Percentiles rank a stretch among this genome's conserved stretches.
Conservation (phyloP, 1,140 invertebrate genomes). For the Cotesia vestalis region DNA sequence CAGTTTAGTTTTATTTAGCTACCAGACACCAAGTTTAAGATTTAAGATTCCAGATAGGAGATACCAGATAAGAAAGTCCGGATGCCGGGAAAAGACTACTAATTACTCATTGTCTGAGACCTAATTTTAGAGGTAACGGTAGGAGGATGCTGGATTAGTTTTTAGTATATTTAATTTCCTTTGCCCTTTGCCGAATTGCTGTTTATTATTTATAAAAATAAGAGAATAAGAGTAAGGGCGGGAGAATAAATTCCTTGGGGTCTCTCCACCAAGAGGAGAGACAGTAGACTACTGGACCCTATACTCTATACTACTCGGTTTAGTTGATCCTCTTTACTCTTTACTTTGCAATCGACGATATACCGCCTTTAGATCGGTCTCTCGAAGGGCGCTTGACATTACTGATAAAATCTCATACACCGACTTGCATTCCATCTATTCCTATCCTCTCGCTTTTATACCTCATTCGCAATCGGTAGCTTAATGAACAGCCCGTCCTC, state of each 20-base stretch:
- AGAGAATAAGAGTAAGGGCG: slow-evolving; percentile 12
- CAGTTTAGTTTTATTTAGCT: not conserved
- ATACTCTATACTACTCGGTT: not conserved
- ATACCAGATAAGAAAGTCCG: no score
- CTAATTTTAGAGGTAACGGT: no score
- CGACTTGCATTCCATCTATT: slow-evolving; percentile 32
- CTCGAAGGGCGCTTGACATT: slow-evolving; percentile 32
- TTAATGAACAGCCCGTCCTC: slow-evolving; percentile 26
- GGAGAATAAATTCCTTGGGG: slow-evolving; percentile 20
- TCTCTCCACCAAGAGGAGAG: not conserved
- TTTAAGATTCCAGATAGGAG: no score
- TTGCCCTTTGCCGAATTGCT: no score
- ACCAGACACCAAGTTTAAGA: no score
- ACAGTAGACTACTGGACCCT: not conserved
- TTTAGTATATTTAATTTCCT: no score
- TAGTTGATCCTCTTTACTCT: slow-evolving; percentile 16
- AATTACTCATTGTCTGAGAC: no score
- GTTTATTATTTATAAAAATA: not conserved
- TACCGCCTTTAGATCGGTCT: slow-evolving; percentile 31
- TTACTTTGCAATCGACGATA: slow-evolving; percentile 31
- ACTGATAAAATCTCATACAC: slow-evolving; percentile 34
- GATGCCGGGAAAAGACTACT: no score
- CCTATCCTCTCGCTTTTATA: slow-evolving; percentile 31
- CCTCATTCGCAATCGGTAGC: slow-evolving; percentile 20
- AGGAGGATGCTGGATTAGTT: no score